Conservation (phyloP, 30 jellyfish, hydroid and myxozoan genomes). For the Haliclystus octoradiatus region DNA sequence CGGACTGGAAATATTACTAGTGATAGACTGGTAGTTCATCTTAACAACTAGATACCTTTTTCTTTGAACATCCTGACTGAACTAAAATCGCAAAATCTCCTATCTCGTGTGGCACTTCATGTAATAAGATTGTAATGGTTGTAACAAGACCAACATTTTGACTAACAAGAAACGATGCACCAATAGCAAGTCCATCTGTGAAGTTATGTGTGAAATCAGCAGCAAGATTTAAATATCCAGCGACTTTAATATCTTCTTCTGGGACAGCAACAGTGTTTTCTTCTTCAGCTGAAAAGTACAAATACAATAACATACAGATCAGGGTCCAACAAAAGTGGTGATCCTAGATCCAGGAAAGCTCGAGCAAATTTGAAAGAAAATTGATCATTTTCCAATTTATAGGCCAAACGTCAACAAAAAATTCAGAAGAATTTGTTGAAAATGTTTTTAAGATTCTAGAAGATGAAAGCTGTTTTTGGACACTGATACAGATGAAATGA, state of each 20-base stretch:
- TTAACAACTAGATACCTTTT: too few species aligned
- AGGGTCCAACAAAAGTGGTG: not conserved
- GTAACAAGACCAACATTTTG: slow-evolving; percentile 89
- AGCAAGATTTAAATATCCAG: slow-evolving; percentile 92
- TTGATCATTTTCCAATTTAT: too few species aligned
- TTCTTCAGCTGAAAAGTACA: not conserved
- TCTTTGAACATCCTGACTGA: slow-evolving; percentile 89
- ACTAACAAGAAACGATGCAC: slow-evolving; percentile 83
- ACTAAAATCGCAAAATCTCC: slow-evolving; percentile 96
- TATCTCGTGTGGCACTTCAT: slow-evolving; percentile 98
- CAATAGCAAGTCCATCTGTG: slow-evolving; percentile 98
- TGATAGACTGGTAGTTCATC: too few species aligned
- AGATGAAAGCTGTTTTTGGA: too few species aligned
- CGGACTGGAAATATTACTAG: too few species aligned
- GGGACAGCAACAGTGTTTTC: not conserved
- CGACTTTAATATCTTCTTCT: slow-evolving; percentile 58
- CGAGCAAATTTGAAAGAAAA: not conserved
- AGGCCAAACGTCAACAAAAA: too few species aligned
- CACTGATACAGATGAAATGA: too few species aligned
- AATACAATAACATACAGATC: slow-evolving; percentile 1
- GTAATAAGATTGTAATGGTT: slow-evolving; percentile 80
- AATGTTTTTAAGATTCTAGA: too few species aligned
- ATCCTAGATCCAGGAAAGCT: not conserved
- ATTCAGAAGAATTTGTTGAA: too few species aligned
- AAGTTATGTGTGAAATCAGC: slow-evolving; percentile 96